Evolutionary conservation across 2,113 vertebrate species (phyloP), one percentile per base, ranked within the genome.

Genomic region (Accipiter cooperii): DNA sequence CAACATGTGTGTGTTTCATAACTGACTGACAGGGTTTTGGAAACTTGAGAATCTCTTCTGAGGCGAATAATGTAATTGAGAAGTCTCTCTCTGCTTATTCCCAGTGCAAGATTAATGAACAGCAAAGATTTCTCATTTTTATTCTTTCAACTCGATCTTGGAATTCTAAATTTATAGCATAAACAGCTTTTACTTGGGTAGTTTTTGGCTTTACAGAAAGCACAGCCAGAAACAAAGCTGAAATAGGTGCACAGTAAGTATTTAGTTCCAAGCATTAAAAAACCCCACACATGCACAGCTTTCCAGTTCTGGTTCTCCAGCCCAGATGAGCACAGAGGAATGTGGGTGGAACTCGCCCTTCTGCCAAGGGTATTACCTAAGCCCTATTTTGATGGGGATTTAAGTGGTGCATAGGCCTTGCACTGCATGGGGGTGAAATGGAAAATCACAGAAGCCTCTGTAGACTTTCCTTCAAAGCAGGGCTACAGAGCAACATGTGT

Each of bases 361-460:
- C 84, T 97, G 96, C 94, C 96, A 97, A 96, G 71, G 84, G 25
- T 91, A 96, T 96, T 97, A 95, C 92, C 94, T 96, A 97, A 97
- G 91, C 77, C 87, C 87, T 93, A 42, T 96, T 95, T 89, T 93
- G 91, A 88, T 91, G 94, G 78, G 74, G 84, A 94, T 95, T 95
- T 94, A 88, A 96, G 91, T 95, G 81, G 66, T 95, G 65, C 63
- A 80, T 24, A 91, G 89, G 49, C 91, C 82, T 90, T 88, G 58
- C 2, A 4, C 66, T 91, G 81, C 78, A 91, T 13, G 18, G 13
- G 66, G 26, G 31, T 73, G 93, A 96, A 87, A 77, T 66, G 91
- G 95, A 96, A 97, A 96, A 96, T 94, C 94, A 93, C 95, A 85
- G 82, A 93, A 91, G 46, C 46, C 46, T 88, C 82, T 70, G 49